Evolutionary conservation across 2,797 vertebrate genomes (phyloP).

Genomic region (Fratercula arctica): DNA sequence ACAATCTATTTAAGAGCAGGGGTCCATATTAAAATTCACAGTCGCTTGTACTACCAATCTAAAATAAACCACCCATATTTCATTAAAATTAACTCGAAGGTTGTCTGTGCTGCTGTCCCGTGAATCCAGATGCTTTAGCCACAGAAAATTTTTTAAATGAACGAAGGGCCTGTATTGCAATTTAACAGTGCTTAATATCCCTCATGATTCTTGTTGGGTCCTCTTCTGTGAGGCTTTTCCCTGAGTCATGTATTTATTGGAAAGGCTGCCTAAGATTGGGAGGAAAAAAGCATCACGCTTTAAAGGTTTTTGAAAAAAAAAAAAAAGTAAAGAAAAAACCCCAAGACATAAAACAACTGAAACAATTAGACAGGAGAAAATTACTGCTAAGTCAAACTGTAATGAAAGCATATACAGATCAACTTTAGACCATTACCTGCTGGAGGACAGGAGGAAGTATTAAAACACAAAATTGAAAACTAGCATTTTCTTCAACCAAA

Average conservation of each 20-base stretch:
- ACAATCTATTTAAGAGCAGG: conserved; percentile 59
- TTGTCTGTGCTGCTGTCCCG: conserved; percentile 70
- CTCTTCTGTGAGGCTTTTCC: conserved; percentile 85
- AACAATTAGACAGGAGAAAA: not conserved
- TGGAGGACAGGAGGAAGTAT: not conserved
- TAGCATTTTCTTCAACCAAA: not conserved
- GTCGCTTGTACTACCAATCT: conserved; percentile 62
- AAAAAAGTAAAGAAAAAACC: not conserved
- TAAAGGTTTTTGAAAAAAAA: not conserved
- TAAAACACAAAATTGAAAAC: not conserved
- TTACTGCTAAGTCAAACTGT: not conserved
- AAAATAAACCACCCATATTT: conserved; percentile 56
- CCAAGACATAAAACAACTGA: not conserved
- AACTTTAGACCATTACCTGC: not conserved
- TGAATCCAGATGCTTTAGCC: conserved; percentile 61
- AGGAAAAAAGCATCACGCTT: conserved; percentile 44
- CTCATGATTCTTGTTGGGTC: conserved; percentile 85
- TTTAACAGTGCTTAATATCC: conserved; percentile 57
- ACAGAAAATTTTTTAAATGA: conserved; percentile 59
- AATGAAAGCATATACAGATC: not conserved
- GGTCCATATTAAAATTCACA: conserved; percentile 58
- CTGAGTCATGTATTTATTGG: conserved; percentile 84
- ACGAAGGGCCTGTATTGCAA: conserved; percentile 36
- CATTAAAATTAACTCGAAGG: conserved; percentile 55
- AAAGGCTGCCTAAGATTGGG: conserved; percentile 84